Conservation (phyloP, 2,888 invertebrate species). For the Epinotia demarniana region DNA sequence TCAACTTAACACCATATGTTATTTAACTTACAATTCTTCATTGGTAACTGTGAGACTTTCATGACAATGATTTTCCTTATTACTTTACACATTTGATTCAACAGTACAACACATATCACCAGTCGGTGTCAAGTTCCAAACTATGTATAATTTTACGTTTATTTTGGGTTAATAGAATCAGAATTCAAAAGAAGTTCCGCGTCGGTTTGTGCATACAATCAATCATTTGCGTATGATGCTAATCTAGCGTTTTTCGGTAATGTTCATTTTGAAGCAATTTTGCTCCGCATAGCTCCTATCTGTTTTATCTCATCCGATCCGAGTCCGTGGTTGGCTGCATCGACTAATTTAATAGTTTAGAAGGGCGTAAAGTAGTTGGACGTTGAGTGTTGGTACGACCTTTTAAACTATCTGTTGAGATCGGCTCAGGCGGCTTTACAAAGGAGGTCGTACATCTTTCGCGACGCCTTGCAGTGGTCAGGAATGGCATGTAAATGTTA, state of each 20-base stretch:
- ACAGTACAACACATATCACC: background rate
- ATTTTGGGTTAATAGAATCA: conserved; percentile 2
- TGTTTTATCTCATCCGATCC: conserved; percentile 33
- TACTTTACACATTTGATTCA: conserved; percentile 47
- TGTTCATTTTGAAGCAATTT: conserved; percentile 27
- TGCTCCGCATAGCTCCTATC: conserved; percentile 29
- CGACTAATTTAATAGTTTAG: conserved; percentile 6
- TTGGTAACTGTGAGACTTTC: conserved; percentile 41
- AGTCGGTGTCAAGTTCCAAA: background rate
- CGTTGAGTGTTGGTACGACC: conserved; percentile 10
- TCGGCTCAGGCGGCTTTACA: conserved; percentile 48
- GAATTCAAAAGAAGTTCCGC: conserved; percentile 20
- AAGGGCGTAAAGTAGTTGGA: conserved; percentile 16
- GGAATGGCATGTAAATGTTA: conserved; percentile 51
- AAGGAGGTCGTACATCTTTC: conserved; percentile 50
- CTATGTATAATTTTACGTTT: background rate
- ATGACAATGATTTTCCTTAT: conserved; percentile 45
- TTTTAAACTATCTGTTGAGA: conserved; percentile 13
- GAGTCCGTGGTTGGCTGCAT: conserved; percentile 47
- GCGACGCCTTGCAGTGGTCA: conserved; percentile 45
- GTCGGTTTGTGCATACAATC: conserved; percentile 24
- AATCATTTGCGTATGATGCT: conserved; percentile 16
- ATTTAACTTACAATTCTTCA: conserved; percentile 32
- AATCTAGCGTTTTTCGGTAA: conserved; percentile 31
- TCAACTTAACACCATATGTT: conserved; percentile 51